Conservation (phyloP, 1,140 invertebrate species). For the Melitaea cinxia region DNA sequence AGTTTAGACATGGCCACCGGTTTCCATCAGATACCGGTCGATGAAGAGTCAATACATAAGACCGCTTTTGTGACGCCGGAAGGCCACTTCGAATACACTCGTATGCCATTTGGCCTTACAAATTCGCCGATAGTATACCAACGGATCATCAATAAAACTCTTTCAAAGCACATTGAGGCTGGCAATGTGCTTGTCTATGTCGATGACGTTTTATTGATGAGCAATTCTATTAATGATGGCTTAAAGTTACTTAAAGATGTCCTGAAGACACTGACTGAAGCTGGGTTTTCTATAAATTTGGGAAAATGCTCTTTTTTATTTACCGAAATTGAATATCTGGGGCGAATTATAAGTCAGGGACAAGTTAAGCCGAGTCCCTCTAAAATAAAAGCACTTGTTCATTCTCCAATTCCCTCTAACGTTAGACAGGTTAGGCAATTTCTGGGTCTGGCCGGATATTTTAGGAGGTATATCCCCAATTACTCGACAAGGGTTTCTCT, state of each 20-base stretch:
- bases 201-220: conserved; percentile 25
- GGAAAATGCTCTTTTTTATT: conserved; percentile 12
- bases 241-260: neutral
- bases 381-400: conserved; percentile 34
- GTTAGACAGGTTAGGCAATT: conserved; percentile 44
- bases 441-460: conserved; percentile 38
- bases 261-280: conserved; percentile 1
- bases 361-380: conserved; percentile 24
- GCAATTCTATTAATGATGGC: conserved; percentile 17
- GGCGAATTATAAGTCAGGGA: conserved; percentile 19
- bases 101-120: conserved; percentile 23
- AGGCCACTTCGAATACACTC: conserved; percentile 21
- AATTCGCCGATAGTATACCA: conserved; percentile 25
- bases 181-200: conserved; percentile 21
- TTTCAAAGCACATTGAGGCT: conserved; percentile 5
- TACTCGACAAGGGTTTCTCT: conserved; percentile 29
- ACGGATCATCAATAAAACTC: conserved; percentile 15
- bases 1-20: too few species aligned
- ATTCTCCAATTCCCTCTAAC: conserved; percentile 30
- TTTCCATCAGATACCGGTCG: conserved; percentile 42
- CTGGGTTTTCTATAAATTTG: conserved; percentile 28
- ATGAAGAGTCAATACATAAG: neutral
- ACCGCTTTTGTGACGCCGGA: conserved; percentile 28
- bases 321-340: conserved; percentile 26
- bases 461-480: conserved; percentile 31